Conservation (phyloP, 2,113 vertebrate species). For the Prolemur simus region DNA sequence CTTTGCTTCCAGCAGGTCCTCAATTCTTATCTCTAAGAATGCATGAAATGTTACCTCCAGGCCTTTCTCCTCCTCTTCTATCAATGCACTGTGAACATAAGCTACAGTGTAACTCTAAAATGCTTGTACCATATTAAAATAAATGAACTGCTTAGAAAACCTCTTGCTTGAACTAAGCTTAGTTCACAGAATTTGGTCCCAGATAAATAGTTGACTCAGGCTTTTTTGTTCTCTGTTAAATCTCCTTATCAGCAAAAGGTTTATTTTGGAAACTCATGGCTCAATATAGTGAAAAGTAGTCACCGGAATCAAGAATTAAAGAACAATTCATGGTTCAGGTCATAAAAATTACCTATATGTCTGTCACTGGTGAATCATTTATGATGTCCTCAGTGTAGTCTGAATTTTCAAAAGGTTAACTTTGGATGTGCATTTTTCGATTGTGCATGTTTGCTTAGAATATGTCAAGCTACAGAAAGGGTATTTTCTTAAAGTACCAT, state of each 20-base stretch:
- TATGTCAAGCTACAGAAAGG: constrained; percentile 58
- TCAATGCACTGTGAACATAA: constrained; percentile 50
- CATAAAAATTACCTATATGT: constrained; percentile 68
- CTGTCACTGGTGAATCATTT: constrained; percentile 70
- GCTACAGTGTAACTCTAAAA: constrained; percentile 49
- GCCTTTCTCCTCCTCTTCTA: constrained; percentile 50
- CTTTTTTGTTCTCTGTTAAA: constrained; percentile 79
- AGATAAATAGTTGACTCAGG: constrained; percentile 78
- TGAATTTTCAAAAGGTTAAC: constrained; percentile 69
- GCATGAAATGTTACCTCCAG: constrained; percentile 52
- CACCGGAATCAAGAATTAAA: constrained; percentile 75
- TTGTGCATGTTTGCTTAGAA: constrained; percentile 54
- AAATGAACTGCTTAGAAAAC: constrained; percentile 79
- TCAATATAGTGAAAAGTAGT: constrained; percentile 73
- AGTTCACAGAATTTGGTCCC: constrained; percentile 78
- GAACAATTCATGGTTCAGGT: constrained; percentile 58
- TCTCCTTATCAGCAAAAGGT: constrained; percentile 77
- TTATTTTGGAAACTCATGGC: constrained; percentile 75
- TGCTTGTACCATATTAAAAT: constrained; percentile 77
- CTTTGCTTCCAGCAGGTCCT: constrained; percentile 47
- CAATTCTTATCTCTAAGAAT: constrained; percentile 66
- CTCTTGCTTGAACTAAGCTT: constrained; percentile 79
- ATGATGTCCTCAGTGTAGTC: constrained; percentile 56
- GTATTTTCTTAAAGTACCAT: constrained; percentile 61
- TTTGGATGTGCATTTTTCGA: constrained; percentile 59